phyloP scores from a whole-genome alignment of 2,888 invertebrate genomes.

The Ditylenchus weischeri region DNA sequence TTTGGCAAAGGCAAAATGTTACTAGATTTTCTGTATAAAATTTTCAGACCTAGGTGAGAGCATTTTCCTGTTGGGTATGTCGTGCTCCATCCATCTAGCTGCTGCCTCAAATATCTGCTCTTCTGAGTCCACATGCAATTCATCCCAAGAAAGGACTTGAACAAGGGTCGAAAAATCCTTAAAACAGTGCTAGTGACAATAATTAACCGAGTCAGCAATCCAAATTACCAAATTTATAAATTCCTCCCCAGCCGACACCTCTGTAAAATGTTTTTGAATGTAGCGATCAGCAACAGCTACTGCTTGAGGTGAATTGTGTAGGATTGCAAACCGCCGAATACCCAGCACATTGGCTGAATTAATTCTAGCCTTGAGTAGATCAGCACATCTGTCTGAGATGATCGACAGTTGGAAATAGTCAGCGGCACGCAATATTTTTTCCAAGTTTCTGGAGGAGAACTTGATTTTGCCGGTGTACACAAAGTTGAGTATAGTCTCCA shows the following conservation, averaged over 20 bases:
- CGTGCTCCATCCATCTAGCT: constrained; percentile 75
- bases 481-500: constrained; percentile 71
- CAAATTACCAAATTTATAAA: constrained; percentile 64
- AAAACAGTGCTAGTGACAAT: constrained; percentile 58
- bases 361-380: constrained; percentile 65
- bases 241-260: constrained; percentile 75
- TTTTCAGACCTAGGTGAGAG: constrained; percentile 35
- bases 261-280: constrained; percentile 75
- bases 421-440: constrained; percentile 31
- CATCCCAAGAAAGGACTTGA: constrained; percentile 72
- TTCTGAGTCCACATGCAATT: constrained; percentile 74
- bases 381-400: constrained; percentile 78
- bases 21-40: background rate
- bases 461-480: constrained; percentile 72
- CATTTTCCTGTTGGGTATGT: constrained; percentile 65
- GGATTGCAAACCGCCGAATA: constrained; percentile 76
- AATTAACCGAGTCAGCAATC: constrained; percentile 23
- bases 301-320: constrained; percentile 70
- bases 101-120: constrained; percentile 79
- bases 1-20: background rate
- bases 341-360: constrained; percentile 70
- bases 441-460: constrained; percentile 63
- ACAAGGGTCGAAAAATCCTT: constrained; percentile 9
- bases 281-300: constrained; percentile 75
- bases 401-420: constrained; percentile 74